Evolutionary conservation across 2,113 vertebrate genomes (phyloP).

Genomic region (Mesembrinibis cayennensis): DNA sequence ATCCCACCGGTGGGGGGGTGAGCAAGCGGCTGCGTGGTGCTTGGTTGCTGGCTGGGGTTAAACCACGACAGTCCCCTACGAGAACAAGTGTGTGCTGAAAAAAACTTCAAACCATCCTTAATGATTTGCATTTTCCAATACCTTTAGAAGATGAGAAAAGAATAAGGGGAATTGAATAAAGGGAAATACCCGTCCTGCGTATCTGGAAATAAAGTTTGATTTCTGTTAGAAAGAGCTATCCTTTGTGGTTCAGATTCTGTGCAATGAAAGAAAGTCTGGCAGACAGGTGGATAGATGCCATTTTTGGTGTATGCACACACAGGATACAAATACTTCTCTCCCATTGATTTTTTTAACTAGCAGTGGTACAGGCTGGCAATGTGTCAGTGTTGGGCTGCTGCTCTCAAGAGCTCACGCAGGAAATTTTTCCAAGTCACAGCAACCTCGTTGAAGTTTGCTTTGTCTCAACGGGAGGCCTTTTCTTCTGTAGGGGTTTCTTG

Average conservation of each 20-base stretch:
- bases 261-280: background rate
- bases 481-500: background rate
- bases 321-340: background rate
- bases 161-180: background rate
- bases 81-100: background rate
- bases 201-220: background rate
- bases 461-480: background rate
- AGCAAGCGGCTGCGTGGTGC: too few relatives aligned
- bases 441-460: background rate
- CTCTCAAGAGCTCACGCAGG: background rate
- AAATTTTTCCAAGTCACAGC: background rate
- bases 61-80: too few relatives aligned
- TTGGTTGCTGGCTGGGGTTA: too few relatives aligned
- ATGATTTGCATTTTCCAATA: background rate
- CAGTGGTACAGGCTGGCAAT: background rate
- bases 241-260: background rate
- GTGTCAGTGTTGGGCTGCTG: background rate
- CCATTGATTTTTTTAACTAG: background rate
- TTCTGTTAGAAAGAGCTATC: background rate
- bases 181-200: background rate
- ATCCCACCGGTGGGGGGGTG: too few relatives aligned
- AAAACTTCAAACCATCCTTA: background rate
- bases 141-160: background rate
- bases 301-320: background rate
- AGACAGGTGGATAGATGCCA: background rate